Base-by-base conservation (phyloP, 2,113 vertebrate genomes). In the Burhinus oedicnemus region DNA sequence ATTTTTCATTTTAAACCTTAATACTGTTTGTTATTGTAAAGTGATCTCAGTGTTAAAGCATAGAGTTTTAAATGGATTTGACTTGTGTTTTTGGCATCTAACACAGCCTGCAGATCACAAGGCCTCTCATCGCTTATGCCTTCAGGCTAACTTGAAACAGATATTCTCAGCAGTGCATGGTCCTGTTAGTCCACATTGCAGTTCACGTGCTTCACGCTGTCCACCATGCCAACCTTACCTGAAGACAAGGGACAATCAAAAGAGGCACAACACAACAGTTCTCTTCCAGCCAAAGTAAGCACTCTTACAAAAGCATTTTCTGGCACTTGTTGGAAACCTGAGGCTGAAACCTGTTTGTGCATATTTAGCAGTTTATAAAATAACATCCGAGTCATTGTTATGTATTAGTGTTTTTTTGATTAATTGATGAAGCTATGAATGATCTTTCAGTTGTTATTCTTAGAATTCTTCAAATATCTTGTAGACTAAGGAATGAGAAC, bases 161-260 rank as follows among this genome's bases (percentile, higher is more conserved):
- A 89, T 82, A 77, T 87, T 96, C 58, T 29, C 92, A 94, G 89
- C 91, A 80, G 95, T 93, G 91, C 95, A 88, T 96, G 96, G 83
- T 97, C 86, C 94, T 84, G 52, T 91, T 79, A 95, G 81, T 91
- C 93, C 70, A 42, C 85, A 77, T 12, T 94, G 82, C 91, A 93
- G 78, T 89, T 92, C 92, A 68, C 89, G 89, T 88, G 87, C 78
- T 98, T 95, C 95, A 96, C 23, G 15, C 97, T 92, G 91, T 97
- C 97, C 84, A 68, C 95, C 96, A 99, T 99, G 99, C 99, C 99
- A 98, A 99, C 99, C 54, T 96, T 99, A 94, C 99, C 99, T 8
- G 99, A 99, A 97, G 99, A 99, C 42, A 98, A 99, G 81, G 99
- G 99, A 97, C 99, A 99, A 93, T 98, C 99, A 65, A 98, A 98